Conservation (phyloP, 2,797 vertebrate species). For the Pipistrellus pygmaeus region DNA sequence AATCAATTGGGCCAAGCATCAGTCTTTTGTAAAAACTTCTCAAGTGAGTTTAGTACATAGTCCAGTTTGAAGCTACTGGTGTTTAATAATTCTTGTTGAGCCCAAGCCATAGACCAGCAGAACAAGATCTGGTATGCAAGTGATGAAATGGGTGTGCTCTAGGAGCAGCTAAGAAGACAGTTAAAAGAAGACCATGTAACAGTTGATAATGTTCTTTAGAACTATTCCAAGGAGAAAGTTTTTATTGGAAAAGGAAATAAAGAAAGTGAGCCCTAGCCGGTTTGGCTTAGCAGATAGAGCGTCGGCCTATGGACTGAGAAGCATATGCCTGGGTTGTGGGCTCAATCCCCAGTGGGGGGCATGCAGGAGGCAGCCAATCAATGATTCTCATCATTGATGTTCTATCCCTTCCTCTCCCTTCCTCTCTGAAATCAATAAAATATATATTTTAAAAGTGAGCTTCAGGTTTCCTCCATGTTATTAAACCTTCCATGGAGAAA, state of each 20-base stretch:
- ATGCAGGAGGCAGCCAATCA: no score
- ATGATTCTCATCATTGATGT: no score
- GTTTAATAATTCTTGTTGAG: not conserved
- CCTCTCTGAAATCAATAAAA: no score
- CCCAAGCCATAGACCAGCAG: not conserved
- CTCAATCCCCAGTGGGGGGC: no score
- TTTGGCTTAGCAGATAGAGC: no score
- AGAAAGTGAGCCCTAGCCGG: not conserved
- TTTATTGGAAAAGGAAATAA: constrained; percentile 9
- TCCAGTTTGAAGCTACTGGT: not conserved
- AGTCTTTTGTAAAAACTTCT: constrained; percentile 9
- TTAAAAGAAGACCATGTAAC: not conserved
- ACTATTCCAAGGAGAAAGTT: not conserved
- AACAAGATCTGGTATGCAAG: not conserved
- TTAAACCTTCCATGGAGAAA: constrained; percentile 32
- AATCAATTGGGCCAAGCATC: not conserved
- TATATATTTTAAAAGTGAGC: not conserved
- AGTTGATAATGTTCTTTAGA: not conserved
- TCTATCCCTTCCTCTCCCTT: no score
- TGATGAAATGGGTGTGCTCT: not conserved
- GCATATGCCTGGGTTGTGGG: no score
- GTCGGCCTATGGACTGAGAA: no score
- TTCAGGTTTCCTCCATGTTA: constrained; percentile 59
- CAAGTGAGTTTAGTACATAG: not conserved
- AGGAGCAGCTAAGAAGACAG: not conserved